Evolutionary conservation across 1,140 invertebrate genomes (phyloP).

Genomic region (Berghia stephanieae): DNA sequence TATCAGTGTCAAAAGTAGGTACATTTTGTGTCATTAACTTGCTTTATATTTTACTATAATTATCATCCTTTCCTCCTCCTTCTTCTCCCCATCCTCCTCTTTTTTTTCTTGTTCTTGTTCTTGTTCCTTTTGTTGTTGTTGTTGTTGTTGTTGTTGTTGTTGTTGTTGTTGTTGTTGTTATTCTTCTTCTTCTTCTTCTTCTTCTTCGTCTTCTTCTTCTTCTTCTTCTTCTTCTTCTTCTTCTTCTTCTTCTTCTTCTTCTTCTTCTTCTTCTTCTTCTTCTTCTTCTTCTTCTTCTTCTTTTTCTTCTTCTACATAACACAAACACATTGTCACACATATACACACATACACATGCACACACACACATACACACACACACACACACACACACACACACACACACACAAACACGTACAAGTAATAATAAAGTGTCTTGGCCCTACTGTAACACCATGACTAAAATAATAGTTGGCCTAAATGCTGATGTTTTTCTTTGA

Average conservation of each 20-base stretch:
- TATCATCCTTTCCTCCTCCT: no score
- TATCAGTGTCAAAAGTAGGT: no score
- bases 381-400: conserved; percentile 13
- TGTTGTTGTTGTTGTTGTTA: no score
- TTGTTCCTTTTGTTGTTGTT: no score
- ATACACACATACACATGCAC: conserved; percentile 11
- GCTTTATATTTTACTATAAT: no score
- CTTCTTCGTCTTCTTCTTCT: no score
- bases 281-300: background rate
- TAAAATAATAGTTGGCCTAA: no score
- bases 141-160: background rate
- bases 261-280: conserved; percentile 9
- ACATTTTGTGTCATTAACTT: no score
- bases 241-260: conserved; percentile 10
- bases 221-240: conserved; percentile 10
- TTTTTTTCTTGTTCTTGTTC: no score
- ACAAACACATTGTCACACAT: background rate
- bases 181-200: no score
- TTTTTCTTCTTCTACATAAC: background rate
- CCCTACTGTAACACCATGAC: background rate
- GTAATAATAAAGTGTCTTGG: background rate
- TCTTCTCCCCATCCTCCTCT: no score
- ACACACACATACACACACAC: conserved; percentile 13
- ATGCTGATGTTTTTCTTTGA: no score
- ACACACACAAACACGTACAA: background rate